phyloP scores from a whole-genome alignment of 1,140 invertebrate species.

The Asobara japonica region DNA sequence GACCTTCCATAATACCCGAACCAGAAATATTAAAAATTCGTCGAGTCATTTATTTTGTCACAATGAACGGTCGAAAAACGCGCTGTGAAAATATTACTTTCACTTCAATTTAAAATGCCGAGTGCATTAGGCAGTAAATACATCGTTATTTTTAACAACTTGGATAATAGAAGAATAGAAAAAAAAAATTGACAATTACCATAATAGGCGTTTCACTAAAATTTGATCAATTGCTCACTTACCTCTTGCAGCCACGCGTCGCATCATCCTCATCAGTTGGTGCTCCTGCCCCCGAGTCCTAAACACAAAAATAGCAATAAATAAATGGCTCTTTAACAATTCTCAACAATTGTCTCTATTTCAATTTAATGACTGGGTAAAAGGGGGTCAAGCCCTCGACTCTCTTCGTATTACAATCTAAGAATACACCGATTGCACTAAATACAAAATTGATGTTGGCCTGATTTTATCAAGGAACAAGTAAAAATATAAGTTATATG shows the following conservation, averaged over 20 bases:
- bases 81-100: too few species aligned
- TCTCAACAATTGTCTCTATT: neutral
- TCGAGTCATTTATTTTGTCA: too few species aligned
- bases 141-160: too few species aligned
- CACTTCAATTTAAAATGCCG: too few species aligned
- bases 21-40: too few species aligned
- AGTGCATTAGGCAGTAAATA: too few species aligned
- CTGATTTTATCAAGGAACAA: neutral
- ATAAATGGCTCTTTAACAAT: neutral
- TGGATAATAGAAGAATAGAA: too few species aligned
- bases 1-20: too few species aligned
- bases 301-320: conserved; percentile 46
- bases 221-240: conserved; percentile 26
- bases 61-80: too few species aligned
- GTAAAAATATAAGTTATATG: neutral
- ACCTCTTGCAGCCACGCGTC: conserved; percentile 66
- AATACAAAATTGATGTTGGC: conserved; percentile 11
- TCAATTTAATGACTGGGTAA: neutral
- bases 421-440: conserved; percentile 13
- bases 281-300: conserved; percentile 66
- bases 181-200: too few species aligned
- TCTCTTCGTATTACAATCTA: neutral
- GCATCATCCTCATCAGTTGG: conserved; percentile 65
- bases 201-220: too few species aligned
- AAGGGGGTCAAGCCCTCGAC: neutral